Conservation (phyloP, 2,888 invertebrate genomes). For the Melanophora roralis region DNA sequence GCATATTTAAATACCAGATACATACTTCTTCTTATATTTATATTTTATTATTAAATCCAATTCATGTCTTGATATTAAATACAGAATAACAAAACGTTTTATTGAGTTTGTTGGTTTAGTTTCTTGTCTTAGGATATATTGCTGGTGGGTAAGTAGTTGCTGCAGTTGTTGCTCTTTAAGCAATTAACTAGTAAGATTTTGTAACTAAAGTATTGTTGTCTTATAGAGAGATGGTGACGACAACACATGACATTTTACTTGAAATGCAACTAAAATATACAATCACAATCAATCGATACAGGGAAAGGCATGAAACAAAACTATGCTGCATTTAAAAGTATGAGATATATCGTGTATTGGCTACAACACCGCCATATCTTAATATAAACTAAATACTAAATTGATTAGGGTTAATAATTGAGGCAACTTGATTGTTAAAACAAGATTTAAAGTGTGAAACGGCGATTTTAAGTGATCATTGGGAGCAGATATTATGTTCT, state of each 20-base stretch:
- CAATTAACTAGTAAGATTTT: conserved; percentile 20
- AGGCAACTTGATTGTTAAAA: too few species aligned
- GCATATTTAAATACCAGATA: conserved; percentile 66
- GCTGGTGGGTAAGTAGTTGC: conserved; percentile 29
- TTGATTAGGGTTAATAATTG: too few species aligned
- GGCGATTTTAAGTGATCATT: too few species aligned
- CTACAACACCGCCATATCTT: too few species aligned
- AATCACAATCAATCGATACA: conserved; percentile 66
- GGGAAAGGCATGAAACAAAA: not conserved
- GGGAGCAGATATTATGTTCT: too few species aligned
- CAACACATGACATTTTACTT: conserved; percentile 70
- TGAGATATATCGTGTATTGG: too few species aligned
- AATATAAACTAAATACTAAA: too few species aligned
- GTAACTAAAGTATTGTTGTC: not conserved
- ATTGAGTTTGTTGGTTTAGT: conserved; percentile 10
- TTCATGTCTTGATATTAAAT: conserved; percentile 30
- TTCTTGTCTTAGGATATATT: conserved; percentile 22
- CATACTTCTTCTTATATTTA: not conserved
- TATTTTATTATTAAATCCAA: too few species aligned
- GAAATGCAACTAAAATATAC: conserved; percentile 75
- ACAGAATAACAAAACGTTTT: conserved; percentile 42
- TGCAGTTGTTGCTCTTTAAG: not conserved
- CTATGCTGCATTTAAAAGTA: not conserved
- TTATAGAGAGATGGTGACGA: conserved; percentile 46
- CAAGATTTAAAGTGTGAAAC: too few species aligned